Conservation (phyloP, 2,113 vertebrate species). For the Rhadina sibilatrix region DNA sequence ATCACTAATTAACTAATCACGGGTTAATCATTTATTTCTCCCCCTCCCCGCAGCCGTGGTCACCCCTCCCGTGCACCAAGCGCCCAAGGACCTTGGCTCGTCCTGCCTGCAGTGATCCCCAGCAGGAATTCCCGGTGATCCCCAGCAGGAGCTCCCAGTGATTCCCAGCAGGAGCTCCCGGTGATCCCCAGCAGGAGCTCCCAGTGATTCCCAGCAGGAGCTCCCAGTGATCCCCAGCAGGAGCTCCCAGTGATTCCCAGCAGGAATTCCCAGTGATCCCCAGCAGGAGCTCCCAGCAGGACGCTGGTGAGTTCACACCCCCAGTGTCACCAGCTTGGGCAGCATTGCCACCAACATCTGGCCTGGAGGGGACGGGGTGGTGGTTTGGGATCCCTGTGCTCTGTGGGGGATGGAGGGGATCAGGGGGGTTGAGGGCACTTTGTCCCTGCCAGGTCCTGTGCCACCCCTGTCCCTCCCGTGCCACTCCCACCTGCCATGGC, state of each 20-base stretch:
- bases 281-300: not conserved
- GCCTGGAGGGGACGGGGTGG: rapidly evolving
- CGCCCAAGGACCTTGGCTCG: not conserved
- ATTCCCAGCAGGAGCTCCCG: not conserved
- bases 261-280: not conserved
- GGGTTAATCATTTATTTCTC: conserved; percentile 11
- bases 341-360: rapidly evolving
- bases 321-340: rapidly evolving
- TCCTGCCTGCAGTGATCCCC: not conserved
- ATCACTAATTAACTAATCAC: not conserved
- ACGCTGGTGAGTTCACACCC: not conserved
- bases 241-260: not conserved
- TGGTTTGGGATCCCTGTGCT: not conserved
- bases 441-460: not conserved
- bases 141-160: too few relatives aligned
- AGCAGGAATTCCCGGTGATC: not conserved
- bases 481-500: not conserved
- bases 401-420: not conserved
- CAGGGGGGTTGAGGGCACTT: too few relatives aligned
- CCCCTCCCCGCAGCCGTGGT: not conserved
- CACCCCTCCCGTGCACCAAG: rapidly evolving
- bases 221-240: not conserved
- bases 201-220: not conserved
- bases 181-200: rapidly evolving
- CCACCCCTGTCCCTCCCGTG: not conserved